phyloP scores from a whole-genome alignment of 2,113 vertebrate species.

The Dendropsophus ebraccatus region DNA sequence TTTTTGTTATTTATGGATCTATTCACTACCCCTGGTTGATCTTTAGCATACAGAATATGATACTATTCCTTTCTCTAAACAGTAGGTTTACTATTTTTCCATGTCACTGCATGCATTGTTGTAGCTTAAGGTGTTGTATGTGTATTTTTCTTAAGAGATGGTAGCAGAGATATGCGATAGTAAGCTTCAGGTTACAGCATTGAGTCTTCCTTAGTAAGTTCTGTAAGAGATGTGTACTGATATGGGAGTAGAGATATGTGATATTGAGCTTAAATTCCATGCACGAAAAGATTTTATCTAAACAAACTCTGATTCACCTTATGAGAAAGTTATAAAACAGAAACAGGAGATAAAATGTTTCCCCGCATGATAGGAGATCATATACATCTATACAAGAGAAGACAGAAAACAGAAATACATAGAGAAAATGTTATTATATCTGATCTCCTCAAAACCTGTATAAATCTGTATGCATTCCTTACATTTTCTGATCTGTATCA shows the following conservation, averaged over 20 bases:
- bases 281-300: background rate
- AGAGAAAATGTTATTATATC: no score
- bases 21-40: no score
- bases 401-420: no score
- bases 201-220: background rate
- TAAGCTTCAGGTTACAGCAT: background rate
- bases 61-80: no score
- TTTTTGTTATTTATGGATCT: no score
- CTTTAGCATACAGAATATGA: no score
- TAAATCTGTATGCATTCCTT: background rate
- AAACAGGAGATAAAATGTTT: background rate
- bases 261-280: background rate
- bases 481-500: no score
- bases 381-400: no score
- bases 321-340: background rate
- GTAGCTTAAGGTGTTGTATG: background rate
- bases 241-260: background rate
- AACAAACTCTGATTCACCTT: slow-evolving; percentile 7
- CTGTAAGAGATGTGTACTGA: background rate
- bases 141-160: background rate
- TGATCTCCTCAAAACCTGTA: background rate
- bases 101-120: background rate
- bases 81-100: background rate
- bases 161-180: background rate
- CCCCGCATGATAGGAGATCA: no score